phyloP scores from a whole-genome alignment of 1,140 invertebrate genomes.

The Philaenus spumarius region DNA sequence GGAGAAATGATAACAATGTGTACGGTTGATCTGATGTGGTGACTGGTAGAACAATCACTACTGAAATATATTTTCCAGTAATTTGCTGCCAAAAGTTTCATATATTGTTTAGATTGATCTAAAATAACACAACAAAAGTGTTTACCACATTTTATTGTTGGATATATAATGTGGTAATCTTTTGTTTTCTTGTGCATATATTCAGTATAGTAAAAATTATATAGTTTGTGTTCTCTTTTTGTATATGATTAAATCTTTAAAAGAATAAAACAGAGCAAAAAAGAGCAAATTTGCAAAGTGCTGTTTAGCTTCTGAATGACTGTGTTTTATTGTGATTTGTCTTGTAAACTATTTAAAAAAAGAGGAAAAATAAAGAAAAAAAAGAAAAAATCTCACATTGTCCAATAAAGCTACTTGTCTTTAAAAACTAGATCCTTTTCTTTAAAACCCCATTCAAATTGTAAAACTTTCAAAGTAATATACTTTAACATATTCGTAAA shows the following conservation, averaged over 20 bases:
- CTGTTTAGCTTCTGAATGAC: slow-evolving; percentile 32
- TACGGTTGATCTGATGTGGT: no score
- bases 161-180: slow-evolving; percentile 4
- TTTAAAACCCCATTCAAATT: no score
- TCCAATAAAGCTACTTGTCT: slow-evolving; percentile 33
- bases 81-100: background rate
- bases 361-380: slow-evolving; percentile 1
- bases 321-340: slow-evolving; percentile 31
- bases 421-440: slow-evolving; percentile 15
- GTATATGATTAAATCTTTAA: slow-evolving; percentile 26
- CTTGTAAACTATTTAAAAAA: slow-evolving; percentile 25
- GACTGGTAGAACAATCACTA: no score
- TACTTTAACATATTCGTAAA: no score
- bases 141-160: slow-evolving; percentile 5
- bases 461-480: no score
- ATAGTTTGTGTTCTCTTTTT: slow-evolving; percentile 31
- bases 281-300: slow-evolving; percentile 24
- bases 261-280: slow-evolving; percentile 16
- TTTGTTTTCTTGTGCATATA: slow-evolving; percentile 7
- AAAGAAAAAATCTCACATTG: slow-evolving; percentile 29
- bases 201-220: slow-evolving; percentile 2
- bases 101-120: background rate
- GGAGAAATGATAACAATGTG: no score
- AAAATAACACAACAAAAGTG: background rate
- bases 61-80: background rate